phyloP scores from a whole-genome alignment of 2,888 invertebrate species.

The Tenthredo scrophulariae region DNA sequence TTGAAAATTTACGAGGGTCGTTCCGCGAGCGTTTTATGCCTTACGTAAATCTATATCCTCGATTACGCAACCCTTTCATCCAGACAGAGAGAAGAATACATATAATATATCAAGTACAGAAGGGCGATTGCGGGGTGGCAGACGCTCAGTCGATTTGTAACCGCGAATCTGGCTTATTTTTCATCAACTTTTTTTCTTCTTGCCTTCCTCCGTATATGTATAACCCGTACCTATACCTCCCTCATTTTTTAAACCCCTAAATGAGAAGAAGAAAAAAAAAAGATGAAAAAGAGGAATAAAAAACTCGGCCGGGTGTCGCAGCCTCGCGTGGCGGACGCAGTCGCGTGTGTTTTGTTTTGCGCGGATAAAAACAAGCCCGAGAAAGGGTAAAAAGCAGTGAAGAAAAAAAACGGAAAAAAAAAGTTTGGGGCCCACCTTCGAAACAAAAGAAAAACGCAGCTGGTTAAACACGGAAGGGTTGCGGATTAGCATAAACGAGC shows the following conservation, averaged over 20 bases:
- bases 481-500: constrained; percentile 75
- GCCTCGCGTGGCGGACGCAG: constrained; percentile 37
- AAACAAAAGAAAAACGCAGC: constrained; percentile 73
- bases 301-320: constrained; percentile 31
- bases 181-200: constrained; percentile 57
- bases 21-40: constrained; percentile 33
- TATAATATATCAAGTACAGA: constrained; percentile 42
- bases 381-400: constrained; percentile 50
- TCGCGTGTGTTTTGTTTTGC: constrained; percentile 53
- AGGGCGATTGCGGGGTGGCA: constrained; percentile 7
- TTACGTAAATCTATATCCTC: constrained; percentile 39
- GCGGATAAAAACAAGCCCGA: constrained; percentile 50
- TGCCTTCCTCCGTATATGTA: constrained; percentile 54
- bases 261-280: constrained; percentile 53
- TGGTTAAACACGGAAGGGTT: constrained; percentile 76
- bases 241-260: constrained; percentile 36
- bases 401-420: constrained; percentile 37
- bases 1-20: constrained; percentile 52
- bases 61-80: constrained; percentile 52
- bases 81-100: constrained; percentile 43
- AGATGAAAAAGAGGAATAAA: constrained; percentile 48
- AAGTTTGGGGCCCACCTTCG: constrained; percentile 46
- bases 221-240: neutral
- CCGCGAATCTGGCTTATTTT: constrained; percentile 61
- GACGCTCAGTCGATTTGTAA: constrained; percentile 62